These are phyloP conservation scores for Leptestheria dahalacensis DNA, from an alignment of 1,140 invertebrate species.

Conservation along the genomic window DNA sequence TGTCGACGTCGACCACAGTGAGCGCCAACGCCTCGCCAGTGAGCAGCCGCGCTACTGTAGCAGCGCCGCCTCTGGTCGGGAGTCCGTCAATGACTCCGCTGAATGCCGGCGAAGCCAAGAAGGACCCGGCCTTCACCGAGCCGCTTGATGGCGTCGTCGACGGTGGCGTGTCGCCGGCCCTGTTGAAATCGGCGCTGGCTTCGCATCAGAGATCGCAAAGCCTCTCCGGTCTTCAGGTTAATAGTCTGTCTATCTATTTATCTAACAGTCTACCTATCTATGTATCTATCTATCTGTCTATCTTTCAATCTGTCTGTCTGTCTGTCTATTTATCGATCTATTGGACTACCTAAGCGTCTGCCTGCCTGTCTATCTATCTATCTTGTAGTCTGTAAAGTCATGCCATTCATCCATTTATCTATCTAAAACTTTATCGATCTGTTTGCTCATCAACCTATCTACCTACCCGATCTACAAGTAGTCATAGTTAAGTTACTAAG, in stretches of 20 bases:
- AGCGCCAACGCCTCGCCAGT: slow-evolving; percentile 73
- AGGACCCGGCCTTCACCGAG: not conserved
- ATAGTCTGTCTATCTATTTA: slow-evolving; percentile 9
- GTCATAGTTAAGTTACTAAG: too few relatives aligned
- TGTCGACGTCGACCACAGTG: slow-evolving; percentile 45
- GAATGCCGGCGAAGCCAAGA: not conserved
- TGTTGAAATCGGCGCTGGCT: slow-evolving; percentile 23
- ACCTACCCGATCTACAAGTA: too few relatives aligned
- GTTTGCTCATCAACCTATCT: not conserved
- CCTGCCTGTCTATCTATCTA: slow-evolving; percentile 2
- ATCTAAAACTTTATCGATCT: not conserved
- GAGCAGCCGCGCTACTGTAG: slow-evolving; percentile 36
- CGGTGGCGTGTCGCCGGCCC: slow-evolving; percentile 16
- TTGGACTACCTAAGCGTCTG: too few relatives aligned
- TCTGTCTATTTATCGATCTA: too few relatives aligned
- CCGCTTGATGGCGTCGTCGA: not conserved
- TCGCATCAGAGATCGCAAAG: slow-evolving; percentile 37
- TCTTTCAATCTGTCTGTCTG: too few relatives aligned
- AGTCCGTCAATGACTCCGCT: not conserved
- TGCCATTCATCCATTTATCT: not conserved
- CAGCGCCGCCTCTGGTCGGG: not conserved
- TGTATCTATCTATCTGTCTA: too few relatives aligned
- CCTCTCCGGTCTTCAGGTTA: slow-evolving; percentile 34
- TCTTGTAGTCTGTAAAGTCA: not conserved
- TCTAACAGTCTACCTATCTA: too few relatives aligned